Conservation (phyloP, 2,888 invertebrate species). For the Phyllotreta striolata region DNA sequence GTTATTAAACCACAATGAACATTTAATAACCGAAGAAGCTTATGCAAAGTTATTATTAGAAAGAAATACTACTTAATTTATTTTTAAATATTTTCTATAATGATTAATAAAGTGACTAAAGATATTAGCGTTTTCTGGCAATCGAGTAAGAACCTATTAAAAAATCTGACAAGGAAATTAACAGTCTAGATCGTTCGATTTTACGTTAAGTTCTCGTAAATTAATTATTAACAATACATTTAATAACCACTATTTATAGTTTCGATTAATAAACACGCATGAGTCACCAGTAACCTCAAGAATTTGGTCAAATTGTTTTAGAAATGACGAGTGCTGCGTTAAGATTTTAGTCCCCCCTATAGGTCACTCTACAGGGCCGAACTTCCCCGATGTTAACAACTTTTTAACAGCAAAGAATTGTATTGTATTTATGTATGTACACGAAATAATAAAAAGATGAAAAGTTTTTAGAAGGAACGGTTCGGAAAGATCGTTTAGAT, state of each 20-base stretch:
- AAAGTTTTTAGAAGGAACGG: too few species aligned
- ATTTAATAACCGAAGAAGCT: constrained; percentile 42
- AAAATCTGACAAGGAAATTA: too few species aligned
- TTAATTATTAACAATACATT: too few species aligned
- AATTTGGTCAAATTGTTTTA: constrained; percentile 42
- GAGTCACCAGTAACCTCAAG: constrained; percentile 26
- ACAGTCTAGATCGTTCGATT: too few species aligned
- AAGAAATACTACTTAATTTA: too few species aligned
- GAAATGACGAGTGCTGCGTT: constrained; percentile 41
- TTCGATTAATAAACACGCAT: constrained; percentile 24
- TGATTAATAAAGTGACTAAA: too few species aligned
- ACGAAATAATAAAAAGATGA: neutral
- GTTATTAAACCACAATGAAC: constrained; percentile 31
- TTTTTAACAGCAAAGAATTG: neutral
- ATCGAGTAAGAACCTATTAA: too few species aligned
- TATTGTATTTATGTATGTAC: neutral
- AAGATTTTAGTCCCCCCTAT: constrained; percentile 17
- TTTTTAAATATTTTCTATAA: too few species aligned
- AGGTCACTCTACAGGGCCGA: constrained; percentile 12
- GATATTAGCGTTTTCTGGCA: too few species aligned
- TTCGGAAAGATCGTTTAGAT: neutral
- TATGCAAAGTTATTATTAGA: constrained; percentile 37
- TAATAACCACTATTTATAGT: constrained; percentile 27
- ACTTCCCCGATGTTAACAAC: constrained; percentile 5
- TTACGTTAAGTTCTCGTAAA: too few species aligned